These are phyloP conservation scores for Alces alces DNA, from an alignment of 2,113 vertebrate genomes.

Conservation along the genomic window DNA sequence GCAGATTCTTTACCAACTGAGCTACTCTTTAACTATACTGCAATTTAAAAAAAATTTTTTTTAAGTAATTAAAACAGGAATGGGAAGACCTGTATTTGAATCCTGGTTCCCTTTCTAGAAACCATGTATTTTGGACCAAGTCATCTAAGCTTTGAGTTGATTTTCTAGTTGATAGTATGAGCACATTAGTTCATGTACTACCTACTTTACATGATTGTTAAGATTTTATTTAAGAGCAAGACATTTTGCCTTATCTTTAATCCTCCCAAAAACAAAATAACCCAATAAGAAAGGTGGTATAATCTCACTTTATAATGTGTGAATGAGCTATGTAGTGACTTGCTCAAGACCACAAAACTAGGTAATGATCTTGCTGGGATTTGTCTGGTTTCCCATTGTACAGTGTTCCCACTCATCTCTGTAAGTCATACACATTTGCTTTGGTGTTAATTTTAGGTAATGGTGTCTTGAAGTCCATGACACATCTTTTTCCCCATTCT, in stretches of 20 bases:
- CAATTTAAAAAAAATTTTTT: background rate
- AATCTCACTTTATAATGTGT: background rate
- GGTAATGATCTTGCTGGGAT: background rate
- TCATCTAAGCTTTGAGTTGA: background rate
- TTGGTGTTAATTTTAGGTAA: background rate
- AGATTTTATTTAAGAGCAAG: background rate
- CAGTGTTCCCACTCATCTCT: background rate
- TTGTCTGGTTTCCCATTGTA: background rate
- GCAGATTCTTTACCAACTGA: background rate
- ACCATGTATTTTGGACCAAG: conserved; percentile 12
- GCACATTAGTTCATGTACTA: background rate
- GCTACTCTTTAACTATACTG: background rate
- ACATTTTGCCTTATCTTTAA: conserved; percentile 6
- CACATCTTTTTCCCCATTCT: background rate
- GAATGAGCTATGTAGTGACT: background rate
- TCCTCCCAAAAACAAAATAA: background rate
- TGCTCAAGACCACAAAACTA: background rate
- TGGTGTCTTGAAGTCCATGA: background rate
- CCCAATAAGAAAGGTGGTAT: background rate
- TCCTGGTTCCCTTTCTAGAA: background rate
- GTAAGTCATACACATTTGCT: background rate
- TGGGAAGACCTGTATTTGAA: background rate
- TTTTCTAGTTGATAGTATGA: background rate
- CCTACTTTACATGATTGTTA: background rate
- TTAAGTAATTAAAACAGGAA: background rate